Evolutionary conservation across 2,888 invertebrate genomes (phyloP), one percentile per base, ranked within the genome.

Genomic region (Pyralis farinalis): DNA sequence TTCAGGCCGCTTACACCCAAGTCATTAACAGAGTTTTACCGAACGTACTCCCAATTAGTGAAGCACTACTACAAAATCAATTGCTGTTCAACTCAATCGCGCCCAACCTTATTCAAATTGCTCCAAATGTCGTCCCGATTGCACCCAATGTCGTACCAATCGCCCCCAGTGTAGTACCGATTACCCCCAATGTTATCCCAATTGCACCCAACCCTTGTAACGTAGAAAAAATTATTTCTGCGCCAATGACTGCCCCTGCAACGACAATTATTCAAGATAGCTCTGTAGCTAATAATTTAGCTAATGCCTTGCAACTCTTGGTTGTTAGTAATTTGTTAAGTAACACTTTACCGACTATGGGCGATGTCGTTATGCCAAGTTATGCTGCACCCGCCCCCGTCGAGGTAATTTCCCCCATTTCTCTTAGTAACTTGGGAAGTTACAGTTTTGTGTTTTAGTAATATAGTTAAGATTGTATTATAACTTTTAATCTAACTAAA

Each of bases 311-410:
- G 2, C 85, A 86, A 32, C 51, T 86, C 11, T 40, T 86, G 1
- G 73, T 85, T 0, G 85, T 86, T 0, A 81, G 82, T 52, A 85
- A 76, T 37, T 47, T 85, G 1, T 42, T 86, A 1, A 74, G 79
- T 35, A 76, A 70, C 28, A 79, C 77, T 0, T 43, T 85, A 21
- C 77, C 79, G 0, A 56, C 58, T 0, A 49, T 60, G 5, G 55
- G 51, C 0, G 65, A 66, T 0, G 47, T 62, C 0, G 22, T 63
- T 0, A 25, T 63, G 0, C 67, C 61, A 0, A 45, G 41, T 0
- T 54, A 42, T 5, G 40, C 16, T 16, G 16, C 47, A 0, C 51
- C 49, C 0, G 6, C 63, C 6, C 66, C 68, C 1, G 40, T 42
- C 3, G 40, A 49, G 3, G 7, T 48, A 0, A 4, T 58, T 3